A percentile compares a stretch with the other conserved stretches of the same genome.
Evolutionary conservation across 1,140 invertebrate genomes (phyloP).

Genomic region (Drepana arcuata): DNA sequence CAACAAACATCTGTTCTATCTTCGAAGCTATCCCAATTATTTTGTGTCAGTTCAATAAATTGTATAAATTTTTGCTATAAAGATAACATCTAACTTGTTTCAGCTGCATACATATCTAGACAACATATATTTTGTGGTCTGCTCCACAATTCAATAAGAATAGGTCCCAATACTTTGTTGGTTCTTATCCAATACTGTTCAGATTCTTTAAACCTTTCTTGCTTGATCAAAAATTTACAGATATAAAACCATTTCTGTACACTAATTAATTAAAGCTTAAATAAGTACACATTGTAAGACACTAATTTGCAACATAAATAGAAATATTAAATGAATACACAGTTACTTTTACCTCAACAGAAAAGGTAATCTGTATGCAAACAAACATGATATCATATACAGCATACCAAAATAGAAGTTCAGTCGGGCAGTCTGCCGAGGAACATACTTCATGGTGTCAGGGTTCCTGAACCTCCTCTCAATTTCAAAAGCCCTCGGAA

Average conservation of each 20-base stretch:
- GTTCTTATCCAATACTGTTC: conserved; percentile 3
- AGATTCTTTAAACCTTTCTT: not conserved
- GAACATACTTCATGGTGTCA: conserved; percentile 84
- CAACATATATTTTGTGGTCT: too few species aligned
- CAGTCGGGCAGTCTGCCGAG: conserved; percentile 89
- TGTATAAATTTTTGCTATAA: too few species aligned
- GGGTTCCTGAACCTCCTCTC: conserved; percentile 90
- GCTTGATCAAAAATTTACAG: too few species aligned
- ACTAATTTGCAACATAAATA: conserved; percentile 15
- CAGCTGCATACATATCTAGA: too few species aligned
- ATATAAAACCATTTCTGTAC: too few species aligned
- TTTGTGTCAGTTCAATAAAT: too few species aligned
- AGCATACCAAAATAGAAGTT: conserved; percentile 94
- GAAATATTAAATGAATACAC: conserved; percentile 9
- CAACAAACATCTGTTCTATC: too few species aligned
- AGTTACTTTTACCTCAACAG: conserved; percentile 32
- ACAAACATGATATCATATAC: conserved; percentile 85
- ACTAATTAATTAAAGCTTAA: too few species aligned
- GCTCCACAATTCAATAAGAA: too few species aligned
- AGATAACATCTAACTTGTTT: too few species aligned
- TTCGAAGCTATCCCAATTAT: too few species aligned
- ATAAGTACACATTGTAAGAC: not conserved
- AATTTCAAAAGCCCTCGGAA: conserved; percentile 90
- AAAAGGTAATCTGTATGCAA: conserved; percentile 74
- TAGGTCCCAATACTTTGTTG: too few species aligned